Conservation (phyloP, 2,113 vertebrate genomes). For the Alces alces region DNA sequence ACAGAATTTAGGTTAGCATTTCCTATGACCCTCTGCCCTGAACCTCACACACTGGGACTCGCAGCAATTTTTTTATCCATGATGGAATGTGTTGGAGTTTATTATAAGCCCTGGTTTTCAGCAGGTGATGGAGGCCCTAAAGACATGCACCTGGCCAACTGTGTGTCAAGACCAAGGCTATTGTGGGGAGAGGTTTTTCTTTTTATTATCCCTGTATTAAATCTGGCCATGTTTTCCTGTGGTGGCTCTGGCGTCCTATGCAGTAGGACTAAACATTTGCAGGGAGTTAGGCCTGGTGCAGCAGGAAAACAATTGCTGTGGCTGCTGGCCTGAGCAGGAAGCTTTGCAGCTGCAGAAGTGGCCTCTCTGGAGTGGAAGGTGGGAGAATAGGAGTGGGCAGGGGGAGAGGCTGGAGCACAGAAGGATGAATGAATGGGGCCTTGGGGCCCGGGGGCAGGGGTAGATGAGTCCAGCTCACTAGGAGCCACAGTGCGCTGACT, state of each 20-base stretch:
- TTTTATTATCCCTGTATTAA: constrained; percentile 72
- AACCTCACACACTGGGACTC: background rate
- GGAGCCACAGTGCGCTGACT: background rate
- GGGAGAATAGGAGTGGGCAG: background rate
- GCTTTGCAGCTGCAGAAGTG: constrained; percentile 56
- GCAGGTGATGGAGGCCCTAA: constrained; percentile 64
- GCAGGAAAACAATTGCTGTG: constrained; percentile 64
- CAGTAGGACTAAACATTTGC: constrained; percentile 68
- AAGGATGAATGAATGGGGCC: background rate
- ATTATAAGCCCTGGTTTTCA: constrained; percentile 59
- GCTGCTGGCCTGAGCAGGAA: constrained; percentile 64
- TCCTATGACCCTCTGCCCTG: background rate
- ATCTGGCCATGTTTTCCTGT: constrained; percentile 73
- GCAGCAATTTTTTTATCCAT: background rate
- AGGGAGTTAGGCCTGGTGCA: constrained; percentile 73
- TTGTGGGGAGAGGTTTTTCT: constrained; percentile 52
- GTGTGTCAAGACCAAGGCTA: constrained; percentile 66
- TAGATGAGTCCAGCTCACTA: background rate
- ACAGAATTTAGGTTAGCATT: background rate
- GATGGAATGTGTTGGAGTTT: background rate
- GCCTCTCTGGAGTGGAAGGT: accelerated
- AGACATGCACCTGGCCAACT: constrained; percentile 64
- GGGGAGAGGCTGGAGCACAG: background rate
- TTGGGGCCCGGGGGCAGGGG: background rate
- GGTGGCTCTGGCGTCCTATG: constrained; percentile 61